phyloP scores from a whole-genome alignment of 2,888 invertebrate species.

The Nymphalis c-album region DNA sequence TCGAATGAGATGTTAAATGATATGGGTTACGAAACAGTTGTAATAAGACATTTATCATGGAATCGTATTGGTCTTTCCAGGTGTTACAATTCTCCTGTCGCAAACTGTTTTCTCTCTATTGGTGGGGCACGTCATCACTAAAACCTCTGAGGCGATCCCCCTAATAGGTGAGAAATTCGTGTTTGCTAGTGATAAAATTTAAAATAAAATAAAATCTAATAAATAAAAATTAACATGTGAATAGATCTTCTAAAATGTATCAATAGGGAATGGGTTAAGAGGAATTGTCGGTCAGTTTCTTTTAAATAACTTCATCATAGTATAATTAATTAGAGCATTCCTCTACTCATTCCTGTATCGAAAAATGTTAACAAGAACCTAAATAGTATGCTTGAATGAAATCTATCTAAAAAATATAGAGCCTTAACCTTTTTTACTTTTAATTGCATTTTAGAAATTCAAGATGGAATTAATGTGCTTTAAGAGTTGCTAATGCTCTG shows the following conservation, averaged over 20 bases:
- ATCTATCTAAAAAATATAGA: constrained; percentile 55
- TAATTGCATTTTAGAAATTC: constrained; percentile 61
- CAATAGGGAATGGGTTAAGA: constrained; percentile 55
- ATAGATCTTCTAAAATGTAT: constrained; percentile 52
- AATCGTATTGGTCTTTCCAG: constrained; percentile 88
- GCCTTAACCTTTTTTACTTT: constrained; percentile 58
- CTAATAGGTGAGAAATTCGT: constrained; percentile 91
- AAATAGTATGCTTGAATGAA: constrained; percentile 73
- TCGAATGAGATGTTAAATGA: constrained; percentile 31
- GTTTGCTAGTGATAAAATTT: constrained; percentile 40
- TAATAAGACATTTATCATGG: constrained; percentile 54
- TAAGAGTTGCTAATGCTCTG: constrained; percentile 50
- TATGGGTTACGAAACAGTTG: constrained; percentile 35
- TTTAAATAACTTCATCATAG: background rate
- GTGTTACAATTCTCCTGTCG: constrained; percentile 99
- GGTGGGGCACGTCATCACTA: constrained; percentile 99
- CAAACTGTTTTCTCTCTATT: constrained; percentile 99
- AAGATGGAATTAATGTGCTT: constrained; percentile 47
- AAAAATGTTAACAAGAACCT: constrained; percentile 61
- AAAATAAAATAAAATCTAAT: constrained; percentile 44
- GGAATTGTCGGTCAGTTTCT: constrained; percentile 52
- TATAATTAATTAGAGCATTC: constrained; percentile 55
- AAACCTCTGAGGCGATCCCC: constrained; percentile 99
- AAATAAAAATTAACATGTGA: constrained; percentile 44
- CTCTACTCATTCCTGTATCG: constrained; percentile 62